Evolutionary conservation across 2,113 vertebrate genomes (phyloP).

Genomic region (Sander vitreus): DNA sequence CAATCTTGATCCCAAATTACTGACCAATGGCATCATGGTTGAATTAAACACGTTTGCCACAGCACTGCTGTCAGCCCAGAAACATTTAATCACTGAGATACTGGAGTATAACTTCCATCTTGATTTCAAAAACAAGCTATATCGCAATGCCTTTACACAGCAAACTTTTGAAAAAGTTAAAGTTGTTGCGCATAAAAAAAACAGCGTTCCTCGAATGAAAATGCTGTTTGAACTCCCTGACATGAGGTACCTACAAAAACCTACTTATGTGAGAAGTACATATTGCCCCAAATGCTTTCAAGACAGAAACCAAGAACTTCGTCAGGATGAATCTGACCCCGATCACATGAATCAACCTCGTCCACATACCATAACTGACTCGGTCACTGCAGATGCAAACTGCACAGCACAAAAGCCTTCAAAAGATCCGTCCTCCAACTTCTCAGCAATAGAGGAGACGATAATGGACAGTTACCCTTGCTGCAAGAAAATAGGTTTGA

Average conservation of each 20-base stretch:
- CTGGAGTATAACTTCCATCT: conserved; percentile 49
- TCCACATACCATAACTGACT: not conserved
- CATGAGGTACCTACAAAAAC: not conserved
- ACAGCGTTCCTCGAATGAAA: not conserved
- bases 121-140: conserved; percentile 23
- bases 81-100: conserved; percentile 44
- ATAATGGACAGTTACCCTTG: conserved; percentile 14
- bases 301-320: not conserved
- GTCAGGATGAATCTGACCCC: conserved; percentile 3
- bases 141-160: conserved; percentile 4
- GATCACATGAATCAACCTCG: not conserved
- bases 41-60: conserved; percentile 37
- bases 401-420: not conserved
- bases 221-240: conserved; percentile 35
- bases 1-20: conserved; percentile 31
- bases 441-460: not conserved
- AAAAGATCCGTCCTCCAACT: not conserved
- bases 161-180: fast-evolving
- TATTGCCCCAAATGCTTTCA: conserved; percentile 44
- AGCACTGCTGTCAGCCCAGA: conserved; percentile 12
- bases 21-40: conserved; percentile 56
- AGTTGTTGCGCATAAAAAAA: fast-evolving
- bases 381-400: not conserved
- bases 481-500: conserved; percentile 50
- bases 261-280: not conserved